Percentiles rank a stretch among this genome's conserved stretches.
These are phyloP conservation scores for Paramuricea clavata DNA, from an alignment of 92 coral and sea anemone genomes.

Conservation along the genomic window DNA sequence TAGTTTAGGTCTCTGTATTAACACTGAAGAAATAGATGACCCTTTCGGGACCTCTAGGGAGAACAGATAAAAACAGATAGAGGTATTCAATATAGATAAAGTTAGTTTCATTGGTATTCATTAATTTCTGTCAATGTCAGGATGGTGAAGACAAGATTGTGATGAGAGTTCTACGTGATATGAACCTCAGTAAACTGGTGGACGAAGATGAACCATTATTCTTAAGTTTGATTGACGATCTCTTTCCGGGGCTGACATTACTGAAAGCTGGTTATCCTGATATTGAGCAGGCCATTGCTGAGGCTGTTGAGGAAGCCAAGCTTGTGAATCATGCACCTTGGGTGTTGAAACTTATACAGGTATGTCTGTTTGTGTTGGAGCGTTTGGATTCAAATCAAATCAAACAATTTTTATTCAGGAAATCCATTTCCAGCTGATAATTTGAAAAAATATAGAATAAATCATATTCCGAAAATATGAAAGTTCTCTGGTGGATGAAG, in stretches of 20 bases:
- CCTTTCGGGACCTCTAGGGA: no score
- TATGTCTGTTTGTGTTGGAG: no score
- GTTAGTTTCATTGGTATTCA: no score
- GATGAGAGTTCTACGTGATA: constrained; percentile 99
- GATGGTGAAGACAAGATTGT: constrained; percentile 98
- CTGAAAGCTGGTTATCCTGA: constrained; percentile 99
- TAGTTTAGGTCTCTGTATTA: no score
- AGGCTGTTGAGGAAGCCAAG: constrained; percentile 95
- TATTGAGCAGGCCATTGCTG: constrained; percentile 95
- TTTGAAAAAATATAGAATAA: no score
- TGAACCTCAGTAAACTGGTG: constrained; percentile 96
- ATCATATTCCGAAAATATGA: no score
- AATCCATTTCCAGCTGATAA: no score
- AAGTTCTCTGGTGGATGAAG: no score
- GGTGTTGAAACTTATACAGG: constrained; percentile 97
- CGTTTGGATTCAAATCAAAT: no score
- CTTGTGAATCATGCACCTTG: constrained; percentile 99
- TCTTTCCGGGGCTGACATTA: constrained; percentile 98
- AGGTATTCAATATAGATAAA: not conserved
- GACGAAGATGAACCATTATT: constrained; percentile 99
- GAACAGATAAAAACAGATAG: not conserved
- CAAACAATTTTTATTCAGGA: no score
- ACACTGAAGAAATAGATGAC: no score
- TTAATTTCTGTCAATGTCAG: constrained; percentile 42
- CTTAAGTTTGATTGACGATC: constrained; percentile 95